Conservation (phyloP, 2,888 invertebrate species). For the Liposcelis brunnea region DNA sequence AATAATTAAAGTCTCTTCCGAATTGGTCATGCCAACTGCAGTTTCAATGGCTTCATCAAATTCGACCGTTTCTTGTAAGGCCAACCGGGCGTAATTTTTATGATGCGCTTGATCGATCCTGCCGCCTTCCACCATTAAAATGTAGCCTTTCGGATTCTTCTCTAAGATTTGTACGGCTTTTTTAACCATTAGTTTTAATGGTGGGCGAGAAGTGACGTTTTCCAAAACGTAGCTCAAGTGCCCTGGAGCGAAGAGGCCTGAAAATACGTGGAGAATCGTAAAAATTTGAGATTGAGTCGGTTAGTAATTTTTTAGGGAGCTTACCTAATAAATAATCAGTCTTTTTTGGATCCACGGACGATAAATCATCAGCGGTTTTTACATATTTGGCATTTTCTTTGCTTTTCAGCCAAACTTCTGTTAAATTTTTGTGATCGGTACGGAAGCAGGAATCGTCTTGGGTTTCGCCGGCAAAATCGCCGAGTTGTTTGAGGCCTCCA, state of each 20-base stretch:
- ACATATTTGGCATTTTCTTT: slow-evolving; percentile 26
- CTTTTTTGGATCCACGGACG: slow-evolving; percentile 25
- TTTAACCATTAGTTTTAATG: slow-evolving; percentile 38
- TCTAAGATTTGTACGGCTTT: slow-evolving; percentile 35
- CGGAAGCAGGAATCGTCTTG: slow-evolving; percentile 28
- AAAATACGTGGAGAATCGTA: too few relatives aligned
- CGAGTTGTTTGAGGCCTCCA: slow-evolving; percentile 36
- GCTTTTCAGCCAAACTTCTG: slow-evolving; percentile 33
- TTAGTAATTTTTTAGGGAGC: too few relatives aligned
- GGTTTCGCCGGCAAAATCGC: slow-evolving; percentile 21
- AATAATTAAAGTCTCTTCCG: slow-evolving; percentile 43
- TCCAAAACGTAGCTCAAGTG: slow-evolving; percentile 34
- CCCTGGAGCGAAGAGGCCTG: slow-evolving; percentile 33
- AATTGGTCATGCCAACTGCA: slow-evolving; percentile 31
- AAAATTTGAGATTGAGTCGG: too few relatives aligned
- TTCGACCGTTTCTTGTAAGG: slow-evolving; percentile 44
- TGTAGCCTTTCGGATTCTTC: slow-evolving; percentile 32
- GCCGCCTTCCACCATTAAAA: slow-evolving; percentile 41
- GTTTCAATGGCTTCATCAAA: slow-evolving; percentile 41
- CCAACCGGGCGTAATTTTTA: slow-evolving; percentile 36
- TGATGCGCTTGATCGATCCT: slow-evolving; percentile 48
- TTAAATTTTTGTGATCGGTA: slow-evolving; percentile 36
- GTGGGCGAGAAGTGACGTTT: slow-evolving; percentile 30
- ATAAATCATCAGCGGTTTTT: slow-evolving; percentile 25
- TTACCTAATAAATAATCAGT: slow-evolving; percentile 32